Base-by-base conservation (phyloP, 2,797 vertebrate genomes). In the Acanthornis magna region DNA sequence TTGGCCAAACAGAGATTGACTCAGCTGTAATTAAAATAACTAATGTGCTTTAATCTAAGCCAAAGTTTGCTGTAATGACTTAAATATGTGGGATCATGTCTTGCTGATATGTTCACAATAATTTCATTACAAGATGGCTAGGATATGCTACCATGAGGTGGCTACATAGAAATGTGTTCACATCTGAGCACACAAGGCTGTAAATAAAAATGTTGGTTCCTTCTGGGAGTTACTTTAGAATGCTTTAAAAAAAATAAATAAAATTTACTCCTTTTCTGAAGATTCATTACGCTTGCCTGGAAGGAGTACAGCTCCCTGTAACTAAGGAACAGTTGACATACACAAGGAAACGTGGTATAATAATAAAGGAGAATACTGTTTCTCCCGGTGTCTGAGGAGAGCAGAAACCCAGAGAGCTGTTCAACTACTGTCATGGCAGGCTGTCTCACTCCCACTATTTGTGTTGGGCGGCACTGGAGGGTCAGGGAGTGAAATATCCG, bases 251-350 rank as follows among this genome's bases (percentile, higher is more conserved):
- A 95, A 88, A 38, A 68, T 62, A 96, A 92, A 42, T 16, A 74
- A 57, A 73, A 75, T 13, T 30, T 61, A 13, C 43, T 88, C 36
- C 50, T 88, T 78, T 94, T 93, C 79, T 91, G 89, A 95, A 94
- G 70, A 93, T 91, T 92, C 92, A 81, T 95, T 96, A 42, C 60
- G 5, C 62, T 95, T 88, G 34, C 60, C 96, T 97, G 93, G 96
- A 92, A 95, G 30, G 89, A 83, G 62, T 78, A 40, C 68, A 86
- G 36, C 66, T 95, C 62, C 84, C 62, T 90, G 96, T 96, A 94
- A 85, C 96, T 87, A 96, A 91, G 96, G 88, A 95, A 95, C 95
- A 67, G 95, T 96, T 94, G 93, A 85, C 40, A 34, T 95, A 96
- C 88, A 95, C 96, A 96, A 89, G 83, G 83, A 96, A 94, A 96